These are phyloP conservation scores for Gallinago paraguaiae DNA, from an alignment of 2,113 vertebrate genomes.

Conservation along the genomic window DNA sequence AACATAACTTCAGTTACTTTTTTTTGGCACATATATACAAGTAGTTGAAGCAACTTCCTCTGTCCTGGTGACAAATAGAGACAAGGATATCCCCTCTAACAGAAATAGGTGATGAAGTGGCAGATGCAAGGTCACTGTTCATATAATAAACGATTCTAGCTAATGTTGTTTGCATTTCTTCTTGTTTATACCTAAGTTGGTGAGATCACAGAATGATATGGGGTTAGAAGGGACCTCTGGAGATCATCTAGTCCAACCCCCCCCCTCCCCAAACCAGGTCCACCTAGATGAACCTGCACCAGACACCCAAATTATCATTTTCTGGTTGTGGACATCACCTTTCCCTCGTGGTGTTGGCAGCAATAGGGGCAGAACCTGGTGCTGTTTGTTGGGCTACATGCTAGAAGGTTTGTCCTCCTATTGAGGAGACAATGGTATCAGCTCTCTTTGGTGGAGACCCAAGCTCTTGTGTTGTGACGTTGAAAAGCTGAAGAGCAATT, in stretches of 20 bases:
- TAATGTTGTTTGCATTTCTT: not conserved
- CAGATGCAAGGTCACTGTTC: not conserved
- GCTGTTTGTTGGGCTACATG: not conserved
- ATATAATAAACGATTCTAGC: not conserved
- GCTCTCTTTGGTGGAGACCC: not conserved
- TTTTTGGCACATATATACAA: not conserved
- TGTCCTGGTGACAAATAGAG: not conserved
- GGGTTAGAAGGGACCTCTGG: too few species aligned
- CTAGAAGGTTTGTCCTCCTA: not conserved
- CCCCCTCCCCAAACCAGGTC: too few species aligned
- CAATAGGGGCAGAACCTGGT: not conserved
- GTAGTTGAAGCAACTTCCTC: not conserved
- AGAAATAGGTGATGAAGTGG: not conserved
- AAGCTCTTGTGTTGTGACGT: not conserved
- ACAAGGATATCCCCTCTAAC: not conserved
- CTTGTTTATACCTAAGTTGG: not conserved
- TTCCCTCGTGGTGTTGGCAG: not conserved
- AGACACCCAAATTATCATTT: not conserved
- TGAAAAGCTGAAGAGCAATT: not conserved
- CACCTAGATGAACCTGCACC: not conserved
- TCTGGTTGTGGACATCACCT: not conserved
- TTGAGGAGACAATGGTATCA: not conserved
- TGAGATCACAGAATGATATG: not conserved
- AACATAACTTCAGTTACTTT: not conserved
- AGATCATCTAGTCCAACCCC: too few species aligned